phyloP scores from a whole-genome alignment of 1,140 invertebrate species.

The Polypedilum pembai region DNA sequence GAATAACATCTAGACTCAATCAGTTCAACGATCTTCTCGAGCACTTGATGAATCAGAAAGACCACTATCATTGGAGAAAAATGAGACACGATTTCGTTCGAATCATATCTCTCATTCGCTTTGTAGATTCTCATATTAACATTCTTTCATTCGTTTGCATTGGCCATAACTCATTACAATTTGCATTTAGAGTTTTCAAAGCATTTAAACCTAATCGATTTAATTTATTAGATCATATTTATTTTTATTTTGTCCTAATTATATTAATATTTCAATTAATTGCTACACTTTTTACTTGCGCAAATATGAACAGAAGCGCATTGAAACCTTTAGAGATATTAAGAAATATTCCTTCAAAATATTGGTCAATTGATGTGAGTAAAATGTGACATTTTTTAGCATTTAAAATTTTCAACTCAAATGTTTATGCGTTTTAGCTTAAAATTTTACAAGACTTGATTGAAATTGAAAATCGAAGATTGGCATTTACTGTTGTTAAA shows the following conservation, averaged over 20 bases:
- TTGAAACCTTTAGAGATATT: neutral
- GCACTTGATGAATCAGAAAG: neutral
- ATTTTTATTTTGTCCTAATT: neutral
- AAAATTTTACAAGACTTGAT: no score
- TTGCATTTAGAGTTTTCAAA: neutral
- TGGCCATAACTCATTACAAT: neutral
- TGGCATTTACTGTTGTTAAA: no score
- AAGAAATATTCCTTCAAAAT: neutral
- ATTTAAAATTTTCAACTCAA: no score
- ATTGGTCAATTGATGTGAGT: neutral
- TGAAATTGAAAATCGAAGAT: no score
- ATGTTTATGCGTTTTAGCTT: no score
- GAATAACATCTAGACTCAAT: neutral
- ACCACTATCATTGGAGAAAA: neutral
- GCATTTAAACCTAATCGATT: neutral
- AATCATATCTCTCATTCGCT: neutral
- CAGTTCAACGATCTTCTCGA: neutral
- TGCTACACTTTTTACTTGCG: neutral
- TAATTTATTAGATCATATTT: neutral
- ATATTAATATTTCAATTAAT: neutral
- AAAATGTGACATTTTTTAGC: neutral
- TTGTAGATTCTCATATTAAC: neutral
- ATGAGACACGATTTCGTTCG: neutral
- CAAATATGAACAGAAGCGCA: neutral
- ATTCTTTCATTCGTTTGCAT: neutral